phyloP scores from a whole-genome alignment of 2,797 vertebrate genomes.

The Bradypus variegatus region DNA sequence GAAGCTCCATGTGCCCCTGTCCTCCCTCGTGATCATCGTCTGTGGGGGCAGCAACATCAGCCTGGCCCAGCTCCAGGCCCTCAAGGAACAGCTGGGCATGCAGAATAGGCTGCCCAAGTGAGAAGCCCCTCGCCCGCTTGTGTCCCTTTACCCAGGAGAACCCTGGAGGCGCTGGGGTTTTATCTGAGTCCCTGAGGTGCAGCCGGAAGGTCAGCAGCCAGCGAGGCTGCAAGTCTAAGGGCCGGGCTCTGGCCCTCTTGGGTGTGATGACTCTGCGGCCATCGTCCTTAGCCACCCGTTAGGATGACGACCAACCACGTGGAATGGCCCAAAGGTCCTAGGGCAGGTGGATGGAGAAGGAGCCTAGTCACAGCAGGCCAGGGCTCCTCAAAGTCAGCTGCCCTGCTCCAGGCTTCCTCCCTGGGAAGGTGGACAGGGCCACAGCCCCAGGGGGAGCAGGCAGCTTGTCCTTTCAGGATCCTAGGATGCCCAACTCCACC shows the following conservation, averaged over 20 bases:
- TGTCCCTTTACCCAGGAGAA: rapidly evolving
- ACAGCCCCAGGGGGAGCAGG: rapidly evolving
- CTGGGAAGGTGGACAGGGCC: neutral
- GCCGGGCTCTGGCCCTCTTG: neutral
- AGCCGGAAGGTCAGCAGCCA: neutral
- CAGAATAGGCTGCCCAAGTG: constrained; percentile 45
- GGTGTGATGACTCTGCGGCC: neutral
- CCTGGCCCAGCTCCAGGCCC: constrained; percentile 76
- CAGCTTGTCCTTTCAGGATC: neutral
- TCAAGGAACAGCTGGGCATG: constrained; percentile 81
- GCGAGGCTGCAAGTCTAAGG: neutral
- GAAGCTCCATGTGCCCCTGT: constrained; percentile 71
- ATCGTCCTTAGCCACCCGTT: neutral
- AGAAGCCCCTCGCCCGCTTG: neutral
- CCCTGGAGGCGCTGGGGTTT: neutral
- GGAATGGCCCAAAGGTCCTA: neutral
- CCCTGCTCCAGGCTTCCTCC: neutral
- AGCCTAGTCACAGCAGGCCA: rapidly evolving
- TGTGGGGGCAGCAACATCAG: constrained; percentile 90
- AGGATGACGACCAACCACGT: rapidly evolving
- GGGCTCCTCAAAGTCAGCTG: neutral
- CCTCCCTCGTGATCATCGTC: constrained; percentile 81
- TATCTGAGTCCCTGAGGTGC: neutral
- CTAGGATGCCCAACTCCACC: neutral
- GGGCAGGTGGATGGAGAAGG: neutral